phyloP scores from a whole-genome alignment of 2,888 invertebrate genomes.

The Adela reaumurella region DNA sequence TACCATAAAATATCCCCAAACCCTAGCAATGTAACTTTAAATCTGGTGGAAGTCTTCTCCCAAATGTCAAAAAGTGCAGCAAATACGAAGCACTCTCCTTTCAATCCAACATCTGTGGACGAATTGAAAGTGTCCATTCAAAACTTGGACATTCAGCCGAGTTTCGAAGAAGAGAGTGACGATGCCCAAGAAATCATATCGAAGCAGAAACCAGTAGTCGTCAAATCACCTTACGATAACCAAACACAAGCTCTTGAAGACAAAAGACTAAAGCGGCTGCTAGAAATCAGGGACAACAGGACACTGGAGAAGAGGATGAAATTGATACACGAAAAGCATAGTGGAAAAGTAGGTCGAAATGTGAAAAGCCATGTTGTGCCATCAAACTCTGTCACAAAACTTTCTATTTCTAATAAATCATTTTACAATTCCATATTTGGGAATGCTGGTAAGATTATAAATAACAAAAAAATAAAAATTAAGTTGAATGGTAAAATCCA shows the following conservation, averaged over 20 bases:
- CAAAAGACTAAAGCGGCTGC: constrained; percentile 32
- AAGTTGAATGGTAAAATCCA: constrained; percentile 15
- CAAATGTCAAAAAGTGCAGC: neutral
- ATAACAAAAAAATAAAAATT: constrained; percentile 11
- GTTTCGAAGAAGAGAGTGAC: constrained; percentile 26
- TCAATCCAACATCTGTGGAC: constrained; percentile 18
- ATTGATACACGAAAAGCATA: constrained; percentile 22
- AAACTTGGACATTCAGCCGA: constrained; percentile 22
- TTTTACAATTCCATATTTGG: constrained; percentile 48
- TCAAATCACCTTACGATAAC: constrained; percentile 46
- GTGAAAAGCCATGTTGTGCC: constrained; percentile 22
- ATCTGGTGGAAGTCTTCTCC: neutral
- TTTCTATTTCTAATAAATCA: constrained; percentile 46
- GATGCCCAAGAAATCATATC: constrained; percentile 14
- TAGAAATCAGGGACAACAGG: constrained; percentile 37
- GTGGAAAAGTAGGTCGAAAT: constrained; percentile 27
- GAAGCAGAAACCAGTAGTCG: constrained; percentile 25
- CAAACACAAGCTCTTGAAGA: constrained; percentile 32
- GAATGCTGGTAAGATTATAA: constrained; percentile 18
- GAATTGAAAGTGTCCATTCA: constrained; percentile 26
- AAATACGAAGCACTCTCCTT: constrained; percentile 4
- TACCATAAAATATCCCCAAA: no score
- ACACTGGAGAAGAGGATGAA: constrained; percentile 37
- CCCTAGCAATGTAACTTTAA: neutral
- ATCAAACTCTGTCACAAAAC: constrained; percentile 37